These are phyloP conservation scores for Caenorhabditis sp. DNA, from an alignment of 2,888 invertebrate species.

Conservation along the genomic window DNA sequence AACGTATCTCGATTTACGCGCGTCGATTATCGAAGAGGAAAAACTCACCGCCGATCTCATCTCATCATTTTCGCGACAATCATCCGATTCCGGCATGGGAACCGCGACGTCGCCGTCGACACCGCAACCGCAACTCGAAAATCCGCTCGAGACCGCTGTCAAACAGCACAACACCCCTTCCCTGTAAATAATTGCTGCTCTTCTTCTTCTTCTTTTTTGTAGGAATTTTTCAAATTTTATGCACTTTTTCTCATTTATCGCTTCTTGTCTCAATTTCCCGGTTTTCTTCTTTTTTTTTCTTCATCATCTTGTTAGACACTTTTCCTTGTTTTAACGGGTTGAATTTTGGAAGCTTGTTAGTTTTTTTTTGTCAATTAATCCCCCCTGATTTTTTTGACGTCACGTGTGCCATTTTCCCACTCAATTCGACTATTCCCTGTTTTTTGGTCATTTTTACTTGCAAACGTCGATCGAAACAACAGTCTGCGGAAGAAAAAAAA, in stretches of 20 bases:
- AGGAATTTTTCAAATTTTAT: not conserved
- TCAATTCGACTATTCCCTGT: too few relatives aligned
- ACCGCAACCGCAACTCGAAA: slow-evolving; percentile 28
- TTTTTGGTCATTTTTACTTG: too few relatives aligned
- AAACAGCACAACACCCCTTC: too few relatives aligned
- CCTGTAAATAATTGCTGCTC: not conserved
- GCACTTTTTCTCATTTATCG: not conserved
- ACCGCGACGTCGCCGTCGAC: slow-evolving; percentile 27
- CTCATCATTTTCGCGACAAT: slow-evolving; percentile 25
- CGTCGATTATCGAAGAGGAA: slow-evolving; percentile 24
- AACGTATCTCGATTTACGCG: slow-evolving; percentile 2
- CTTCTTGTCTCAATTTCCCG: too few relatives aligned
- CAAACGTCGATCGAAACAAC: not conserved
- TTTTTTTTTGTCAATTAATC: not conserved
- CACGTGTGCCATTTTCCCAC: not conserved
- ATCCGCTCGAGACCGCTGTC: too few relatives aligned
- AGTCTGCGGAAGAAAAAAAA: not conserved
- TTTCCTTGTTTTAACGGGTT: not conserved
- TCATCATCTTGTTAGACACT: not conserved
- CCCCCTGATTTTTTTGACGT: not conserved
- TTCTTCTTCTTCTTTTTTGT: not conserved
- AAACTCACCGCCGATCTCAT: slow-evolving; percentile 28
- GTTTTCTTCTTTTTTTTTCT: not conserved
- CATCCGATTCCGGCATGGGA: slow-evolving; percentile 34
- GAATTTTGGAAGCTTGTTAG: not conserved